phyloP scores from a whole-genome alignment of 2,113 vertebrate genomes.

The Dicerorhinus sumatrensis region DNA sequence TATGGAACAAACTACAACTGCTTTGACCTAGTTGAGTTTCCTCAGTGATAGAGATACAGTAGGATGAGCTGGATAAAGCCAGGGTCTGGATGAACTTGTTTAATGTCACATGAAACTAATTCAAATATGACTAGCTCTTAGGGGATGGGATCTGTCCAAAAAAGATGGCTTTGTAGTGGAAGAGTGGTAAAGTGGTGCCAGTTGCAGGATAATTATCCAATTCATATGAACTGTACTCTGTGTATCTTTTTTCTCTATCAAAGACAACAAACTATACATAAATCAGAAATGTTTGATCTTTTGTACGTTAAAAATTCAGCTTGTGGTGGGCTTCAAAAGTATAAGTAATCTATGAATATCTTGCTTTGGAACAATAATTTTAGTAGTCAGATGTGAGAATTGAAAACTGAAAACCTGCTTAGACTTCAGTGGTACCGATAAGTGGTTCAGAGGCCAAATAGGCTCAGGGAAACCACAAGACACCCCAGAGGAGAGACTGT shows the following conservation, averaged over 20 bases:
- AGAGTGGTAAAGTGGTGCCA: neutral
- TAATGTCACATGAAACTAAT: constrained; percentile 9
- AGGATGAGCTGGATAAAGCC: neutral
- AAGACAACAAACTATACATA: neutral
- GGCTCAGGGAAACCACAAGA: neutral
- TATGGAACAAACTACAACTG: neutral
- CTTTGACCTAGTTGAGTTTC: constrained; percentile 29
- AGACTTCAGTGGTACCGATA: neutral
- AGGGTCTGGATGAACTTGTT: neutral
- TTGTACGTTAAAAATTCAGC: constrained; percentile 10
- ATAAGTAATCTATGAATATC: neutral
- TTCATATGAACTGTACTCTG: neutral
- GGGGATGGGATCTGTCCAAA: neutral
- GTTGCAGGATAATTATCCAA: neutral
- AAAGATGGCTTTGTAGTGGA: constrained; percentile 25
- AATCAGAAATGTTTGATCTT: constrained; percentile 29
- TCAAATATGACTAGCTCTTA: constrained; percentile 26
- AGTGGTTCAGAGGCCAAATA: neutral
- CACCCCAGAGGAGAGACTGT: neutral
- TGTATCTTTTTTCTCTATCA: neutral
- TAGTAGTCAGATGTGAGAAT: neutral
- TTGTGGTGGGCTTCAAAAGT: constrained; percentile 35
- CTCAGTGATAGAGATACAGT: neutral
- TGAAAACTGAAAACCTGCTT: constrained; percentile 28
- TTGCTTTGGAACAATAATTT: constrained; percentile 31